These are phyloP conservation scores for Eptatretus atami DNA, from an alignment of 2,797 vertebrate species.

Conservation along the genomic window DNA sequence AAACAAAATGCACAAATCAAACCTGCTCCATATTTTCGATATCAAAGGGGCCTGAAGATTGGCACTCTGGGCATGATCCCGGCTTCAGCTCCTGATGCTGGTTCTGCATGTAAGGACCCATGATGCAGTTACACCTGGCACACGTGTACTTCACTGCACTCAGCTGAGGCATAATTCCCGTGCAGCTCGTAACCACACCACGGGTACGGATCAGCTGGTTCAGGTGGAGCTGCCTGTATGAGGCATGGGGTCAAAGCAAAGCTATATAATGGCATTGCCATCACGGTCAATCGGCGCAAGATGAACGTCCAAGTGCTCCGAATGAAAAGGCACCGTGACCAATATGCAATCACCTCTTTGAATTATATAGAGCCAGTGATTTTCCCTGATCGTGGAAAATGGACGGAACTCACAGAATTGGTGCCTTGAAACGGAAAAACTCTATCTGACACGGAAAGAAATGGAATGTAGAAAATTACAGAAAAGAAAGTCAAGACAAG, in stretches of 20 bases:
- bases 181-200: conserved; percentile 71
- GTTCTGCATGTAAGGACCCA: conserved; percentile 77
- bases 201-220: conserved; percentile 93
- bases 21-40: conserved; percentile 99
- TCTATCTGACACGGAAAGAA: too few species aligned
- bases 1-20: conserved; percentile 7
- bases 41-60: conserved; percentile 67
- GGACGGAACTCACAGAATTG: too few species aligned
- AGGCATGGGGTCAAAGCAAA: not conserved
- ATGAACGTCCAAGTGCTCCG: too few species aligned
- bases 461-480: too few species aligned
- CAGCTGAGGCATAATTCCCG: conserved; percentile 71
- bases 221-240: conserved; percentile 52
- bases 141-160: conserved; percentile 94
- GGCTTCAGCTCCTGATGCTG: conserved; percentile 98
- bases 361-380: too few species aligned
- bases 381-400: too few species aligned
- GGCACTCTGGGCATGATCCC: conserved; percentile 86
- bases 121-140: conserved; percentile 64
- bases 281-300: too few species aligned
- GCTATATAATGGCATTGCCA: too few species aligned
- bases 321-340: too few species aligned
- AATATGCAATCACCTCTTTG: too few species aligned
- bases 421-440: too few species aligned
- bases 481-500: too few species aligned